Percentiles rank a stretch among this genome's conserved stretches.
These are phyloP conservation scores for Benthosema pterotum DNA, from an alignment of 2,797 vertebrate species.

Conservation along the genomic window DNA sequence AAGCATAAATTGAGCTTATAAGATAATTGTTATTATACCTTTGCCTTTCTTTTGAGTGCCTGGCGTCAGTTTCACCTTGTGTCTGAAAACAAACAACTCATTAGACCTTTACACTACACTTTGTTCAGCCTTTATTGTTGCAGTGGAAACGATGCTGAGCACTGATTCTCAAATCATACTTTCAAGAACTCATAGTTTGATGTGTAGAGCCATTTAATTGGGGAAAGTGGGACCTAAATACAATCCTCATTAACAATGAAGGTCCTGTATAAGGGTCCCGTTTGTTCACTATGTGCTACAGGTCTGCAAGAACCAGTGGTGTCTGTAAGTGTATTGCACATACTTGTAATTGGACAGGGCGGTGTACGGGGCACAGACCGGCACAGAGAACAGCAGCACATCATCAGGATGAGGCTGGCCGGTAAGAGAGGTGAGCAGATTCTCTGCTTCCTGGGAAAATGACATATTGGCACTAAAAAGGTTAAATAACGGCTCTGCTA, in stretches of 20 bases:
- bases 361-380: constrained; percentile 93
- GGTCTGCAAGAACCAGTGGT: background rate
- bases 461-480: too few species aligned
- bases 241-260: too few species aligned
- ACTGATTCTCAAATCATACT: too few species aligned
- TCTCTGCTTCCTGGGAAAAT: constrained; percentile 79
- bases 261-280: too few species aligned
- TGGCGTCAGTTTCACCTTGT: constrained; percentile 96
- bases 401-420: constrained; percentile 93
- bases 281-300: too few species aligned
- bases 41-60: constrained; percentile 98
- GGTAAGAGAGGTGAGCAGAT: constrained; percentile 88
- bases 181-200: too few species aligned
- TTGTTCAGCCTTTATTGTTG: background rate
- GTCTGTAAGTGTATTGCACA: constrained; percentile 27
- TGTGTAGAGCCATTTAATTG: too few species aligned
- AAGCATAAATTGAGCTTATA: background rate
- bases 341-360: constrained; percentile 93
- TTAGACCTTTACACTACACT: background rate
- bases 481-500: too few species aligned
- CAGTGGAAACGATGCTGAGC: too few species aligned
- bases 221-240: too few species aligned
- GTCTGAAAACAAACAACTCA: constrained; percentile 72
- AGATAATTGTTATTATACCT: constrained; percentile 79
- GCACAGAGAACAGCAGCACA: constrained; percentile 90